Evolutionary conservation across 2,888 invertebrate genomes (phyloP), one percentile per base, ranked within the genome.

Genomic region (Drosophila vallismaia): DNA sequence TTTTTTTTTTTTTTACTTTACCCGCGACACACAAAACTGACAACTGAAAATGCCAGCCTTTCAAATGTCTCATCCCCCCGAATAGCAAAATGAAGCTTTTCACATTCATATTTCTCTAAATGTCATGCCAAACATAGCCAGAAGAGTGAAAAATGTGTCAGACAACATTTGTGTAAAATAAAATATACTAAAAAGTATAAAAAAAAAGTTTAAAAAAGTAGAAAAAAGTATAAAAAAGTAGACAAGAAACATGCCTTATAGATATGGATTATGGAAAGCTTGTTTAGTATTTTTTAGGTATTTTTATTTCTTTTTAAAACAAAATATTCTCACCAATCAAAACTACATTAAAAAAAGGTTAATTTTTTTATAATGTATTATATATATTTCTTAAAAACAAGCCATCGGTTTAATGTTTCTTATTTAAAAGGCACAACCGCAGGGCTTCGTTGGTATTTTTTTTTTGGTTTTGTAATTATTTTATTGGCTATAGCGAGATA

Each of bases 401-500:
- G 14, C n/a, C 40, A 14, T 14, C 40, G 6, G 5, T 6, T 14
- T 40, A 40, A 4, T 14, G 12, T 19, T 42, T 42, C 42, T 9
- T 38, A 38, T 28, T 28, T 5, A 28, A 28, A 28, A 28, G 6
- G 28, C 3, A 26, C 50, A 60, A 40, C 40, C 31, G 33, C 53
- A 50, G 57, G 66, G 53, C 74, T 81, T 81, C 77, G 28, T 28
- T 28, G 28, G 3, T 28, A 5, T 76, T 80, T 81, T 33, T 31
- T 10, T 36, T 36, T 36, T n/a, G 28, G 4, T 28, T 28, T 28
- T 28, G 28, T 28, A 28, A 28, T 36, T 6, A 36, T 36, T 36
- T 36, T 36, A n/a, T 36, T 36, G n/a, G 36, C 36, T 36, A 78
- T 74, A 79, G 72, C 81, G 74, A 78, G 79, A 76, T 77, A 82